phyloP scores from a whole-genome alignment of 2,113 vertebrate genomes.

The Phodopus roborovskii region DNA sequence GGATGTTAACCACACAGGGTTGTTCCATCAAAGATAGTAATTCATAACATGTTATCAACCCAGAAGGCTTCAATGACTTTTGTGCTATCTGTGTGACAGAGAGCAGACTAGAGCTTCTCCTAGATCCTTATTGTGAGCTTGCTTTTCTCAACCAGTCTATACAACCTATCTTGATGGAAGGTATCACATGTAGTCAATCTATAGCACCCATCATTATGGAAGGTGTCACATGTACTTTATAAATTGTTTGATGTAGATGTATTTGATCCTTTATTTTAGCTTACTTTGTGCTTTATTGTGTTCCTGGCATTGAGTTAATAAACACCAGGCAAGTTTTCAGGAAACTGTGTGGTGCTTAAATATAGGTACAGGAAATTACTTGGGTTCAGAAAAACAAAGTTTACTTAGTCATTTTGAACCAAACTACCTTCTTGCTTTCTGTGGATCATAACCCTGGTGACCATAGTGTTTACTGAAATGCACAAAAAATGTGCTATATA shows the following conservation, averaged over 20 bases:
- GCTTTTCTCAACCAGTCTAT: too few species aligned
- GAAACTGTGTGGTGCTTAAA: background rate
- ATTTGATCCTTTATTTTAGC: too few species aligned
- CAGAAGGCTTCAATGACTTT: background rate
- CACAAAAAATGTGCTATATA: background rate
- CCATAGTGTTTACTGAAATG: background rate
- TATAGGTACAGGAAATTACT: background rate
- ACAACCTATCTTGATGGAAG: background rate
- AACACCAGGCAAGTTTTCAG: background rate
- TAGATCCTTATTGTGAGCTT: background rate
- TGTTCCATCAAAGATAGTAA: too few species aligned
- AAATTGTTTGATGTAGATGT: too few species aligned
- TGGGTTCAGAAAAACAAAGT: background rate
- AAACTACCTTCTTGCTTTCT: background rate
- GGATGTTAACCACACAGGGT: too few species aligned
- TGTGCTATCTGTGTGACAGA: background rate
- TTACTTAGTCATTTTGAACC: background rate
- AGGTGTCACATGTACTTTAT: too few species aligned
- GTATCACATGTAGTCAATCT: too few species aligned
- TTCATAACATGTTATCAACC: background rate
- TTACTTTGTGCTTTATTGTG: too few species aligned
- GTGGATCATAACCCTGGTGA: background rate
- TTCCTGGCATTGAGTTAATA: too few species aligned
- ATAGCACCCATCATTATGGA: too few species aligned
- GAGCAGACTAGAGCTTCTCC: background rate